Conservation (phyloP, 2,797 vertebrate species). For the Sebastes flavidus region DNA sequence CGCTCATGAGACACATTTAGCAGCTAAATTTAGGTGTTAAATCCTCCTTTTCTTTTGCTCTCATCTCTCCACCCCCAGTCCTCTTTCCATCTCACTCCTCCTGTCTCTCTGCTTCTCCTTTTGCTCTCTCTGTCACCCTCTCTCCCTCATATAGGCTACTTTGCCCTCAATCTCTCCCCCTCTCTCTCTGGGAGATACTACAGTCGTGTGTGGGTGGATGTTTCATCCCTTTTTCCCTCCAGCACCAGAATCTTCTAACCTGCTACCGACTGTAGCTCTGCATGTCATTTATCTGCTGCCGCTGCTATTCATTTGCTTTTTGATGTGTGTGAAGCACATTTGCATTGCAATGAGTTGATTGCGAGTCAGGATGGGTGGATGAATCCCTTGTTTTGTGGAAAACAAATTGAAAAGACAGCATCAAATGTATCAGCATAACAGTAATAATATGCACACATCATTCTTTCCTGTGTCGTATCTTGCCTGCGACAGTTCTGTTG, state of each 20-base stretch:
- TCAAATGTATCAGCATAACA: background rate
- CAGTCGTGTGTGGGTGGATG: conserved; percentile 41
- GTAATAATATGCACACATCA: too few species aligned
- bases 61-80: conserved; percentile 42
- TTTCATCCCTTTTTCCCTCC: conserved; percentile 15
- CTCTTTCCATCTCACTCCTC: conserved; percentile 6
- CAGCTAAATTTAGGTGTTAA: conserved; percentile 60
- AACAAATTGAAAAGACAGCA: background rate
- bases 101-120: background rate
- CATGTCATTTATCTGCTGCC: background rate
- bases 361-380: background rate
- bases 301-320: background rate
- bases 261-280: conserved; percentile 10
- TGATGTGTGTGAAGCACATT: background rate
- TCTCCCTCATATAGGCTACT: background rate
- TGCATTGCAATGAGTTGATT: background rate
- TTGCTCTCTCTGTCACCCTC: background rate
- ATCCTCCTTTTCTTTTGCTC: conserved; percentile 43
- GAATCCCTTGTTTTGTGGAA: background rate
- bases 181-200: conserved; percentile 21
- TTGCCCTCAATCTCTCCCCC: conserved; percentile 16
- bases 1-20: conserved; percentile 27
- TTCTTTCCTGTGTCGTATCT: too few species aligned
- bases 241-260: conserved; percentile 13
- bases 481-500: too few species aligned